Percentiles rank a stretch among this genome's conserved stretches.
Evolutionary conservation across 2,888 invertebrate species (phyloP).

Genomic region (Ethmia dodecea): DNA sequence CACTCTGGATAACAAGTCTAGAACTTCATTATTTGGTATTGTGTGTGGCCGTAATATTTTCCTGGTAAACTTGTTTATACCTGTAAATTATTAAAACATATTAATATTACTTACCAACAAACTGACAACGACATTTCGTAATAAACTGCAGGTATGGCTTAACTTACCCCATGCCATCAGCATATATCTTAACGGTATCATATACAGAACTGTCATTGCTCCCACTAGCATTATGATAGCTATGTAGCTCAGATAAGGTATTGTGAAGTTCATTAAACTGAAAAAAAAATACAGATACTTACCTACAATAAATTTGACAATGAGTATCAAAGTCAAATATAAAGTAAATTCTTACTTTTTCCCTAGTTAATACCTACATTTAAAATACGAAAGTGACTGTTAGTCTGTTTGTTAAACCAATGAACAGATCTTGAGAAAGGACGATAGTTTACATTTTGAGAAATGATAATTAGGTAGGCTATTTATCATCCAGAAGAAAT

Average conservation of each 20-base stretch:
- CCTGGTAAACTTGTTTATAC: slow-evolving; percentile 94
- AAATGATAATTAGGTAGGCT: too few species aligned
- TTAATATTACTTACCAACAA: not conserved
- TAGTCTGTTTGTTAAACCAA: too few species aligned
- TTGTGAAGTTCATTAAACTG: slow-evolving; percentile 97
- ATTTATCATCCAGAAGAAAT: too few species aligned
- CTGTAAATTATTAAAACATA: slow-evolving; percentile 31
- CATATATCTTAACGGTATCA: slow-evolving; percentile 92
- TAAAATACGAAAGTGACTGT: too few species aligned
- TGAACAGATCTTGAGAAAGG: too few species aligned
- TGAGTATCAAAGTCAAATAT: too few species aligned
- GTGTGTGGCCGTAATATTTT: slow-evolving; percentile 95
- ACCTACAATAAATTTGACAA: too few species aligned
- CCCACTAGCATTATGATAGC: slow-evolving; percentile 87
- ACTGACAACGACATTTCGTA: too few species aligned
- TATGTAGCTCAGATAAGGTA: slow-evolving; percentile 96
- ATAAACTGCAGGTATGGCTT: too few species aligned
- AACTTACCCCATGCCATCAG: slow-evolving; percentile 92
- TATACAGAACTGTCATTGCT: slow-evolving; percentile 88
- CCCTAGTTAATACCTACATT: too few species aligned
- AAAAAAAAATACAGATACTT: slow-evolving; percentile 52
- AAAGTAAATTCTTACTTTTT: too few species aligned
- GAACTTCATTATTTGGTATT: slow-evolving; percentile 97
- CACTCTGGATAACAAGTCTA: slow-evolving; percentile 95
- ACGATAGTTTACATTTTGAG: too few species aligned